Evolutionary conservation across 2,113 vertebrate species (phyloP).

Genomic region (Seriola quinqueradiata): DNA sequence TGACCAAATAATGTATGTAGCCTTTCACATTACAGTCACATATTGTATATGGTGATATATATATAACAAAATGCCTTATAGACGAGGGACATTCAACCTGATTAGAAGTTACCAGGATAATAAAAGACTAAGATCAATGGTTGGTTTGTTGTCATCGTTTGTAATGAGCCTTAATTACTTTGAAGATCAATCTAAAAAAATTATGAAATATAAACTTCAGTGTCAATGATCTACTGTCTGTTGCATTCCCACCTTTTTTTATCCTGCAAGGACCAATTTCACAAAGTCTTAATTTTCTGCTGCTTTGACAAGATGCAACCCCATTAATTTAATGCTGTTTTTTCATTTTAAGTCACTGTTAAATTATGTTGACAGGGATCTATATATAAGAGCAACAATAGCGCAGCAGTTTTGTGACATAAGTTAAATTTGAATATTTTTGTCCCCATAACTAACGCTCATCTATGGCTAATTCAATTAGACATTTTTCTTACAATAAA

Average conservation of each 20-base stretch:
- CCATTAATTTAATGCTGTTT: not conserved
- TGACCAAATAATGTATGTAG: constrained; percentile 88
- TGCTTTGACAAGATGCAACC: not conserved
- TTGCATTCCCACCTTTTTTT: not conserved
- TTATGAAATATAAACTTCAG: not conserved
- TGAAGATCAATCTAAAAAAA: not conserved
- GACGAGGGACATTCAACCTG: constrained; percentile 83
- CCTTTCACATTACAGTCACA: constrained; percentile 81
- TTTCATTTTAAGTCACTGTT: not conserved
- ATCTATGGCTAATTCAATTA: not conserved
- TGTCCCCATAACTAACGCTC: not conserved
- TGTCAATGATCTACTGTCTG: not conserved
- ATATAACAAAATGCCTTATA: constrained; percentile 84
- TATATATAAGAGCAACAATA: not conserved
- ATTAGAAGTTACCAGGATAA: constrained; percentile 83
- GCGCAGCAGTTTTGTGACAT: not conserved
- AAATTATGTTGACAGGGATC: not conserved
- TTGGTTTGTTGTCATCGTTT: constrained; percentile 53
- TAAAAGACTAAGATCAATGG: constrained; percentile 64
- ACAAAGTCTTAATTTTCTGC: not conserved
- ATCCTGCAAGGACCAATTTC: not conserved
- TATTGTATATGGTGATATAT: constrained; percentile 79
- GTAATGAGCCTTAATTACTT: not conserved
- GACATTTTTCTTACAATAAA: not conserved
- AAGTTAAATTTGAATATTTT: not conserved